These are phyloP conservation scores for Mionectes olivaceus DNA, from an alignment of 2,797 vertebrate species.

Conservation along the genomic window DNA sequence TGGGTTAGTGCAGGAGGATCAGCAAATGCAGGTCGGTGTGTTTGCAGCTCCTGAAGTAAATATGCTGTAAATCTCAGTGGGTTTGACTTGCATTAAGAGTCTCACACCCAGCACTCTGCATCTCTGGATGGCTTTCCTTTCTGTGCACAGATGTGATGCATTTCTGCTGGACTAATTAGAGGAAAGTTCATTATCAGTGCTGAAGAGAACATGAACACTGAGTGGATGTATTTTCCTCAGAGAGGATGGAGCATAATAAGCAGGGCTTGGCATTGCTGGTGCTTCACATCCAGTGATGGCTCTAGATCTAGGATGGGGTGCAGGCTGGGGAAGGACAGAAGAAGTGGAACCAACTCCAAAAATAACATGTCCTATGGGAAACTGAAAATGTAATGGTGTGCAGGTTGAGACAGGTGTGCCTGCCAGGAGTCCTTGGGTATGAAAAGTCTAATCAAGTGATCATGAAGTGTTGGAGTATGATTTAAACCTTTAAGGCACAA, in stretches of 20 bases:
- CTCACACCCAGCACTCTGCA: background rate
- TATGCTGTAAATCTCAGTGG: background rate
- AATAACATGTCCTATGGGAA: rapidly evolving
- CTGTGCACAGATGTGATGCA: background rate
- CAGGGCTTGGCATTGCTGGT: background rate
- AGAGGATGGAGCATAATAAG: background rate
- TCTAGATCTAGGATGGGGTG: background rate
- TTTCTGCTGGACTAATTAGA: background rate
- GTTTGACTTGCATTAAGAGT: background rate
- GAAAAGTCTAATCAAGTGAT: background rate
- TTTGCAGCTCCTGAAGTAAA: background rate
- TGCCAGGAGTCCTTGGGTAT: background rate
- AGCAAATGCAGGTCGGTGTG: background rate
- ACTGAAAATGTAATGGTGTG: background rate
- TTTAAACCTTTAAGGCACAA: background rate
- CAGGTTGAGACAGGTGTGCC: background rate
- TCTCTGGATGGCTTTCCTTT: background rate
- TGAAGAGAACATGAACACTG: background rate
- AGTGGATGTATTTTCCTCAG: background rate
- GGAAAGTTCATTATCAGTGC: background rate
- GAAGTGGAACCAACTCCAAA: background rate
- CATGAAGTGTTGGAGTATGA: rapidly evolving
- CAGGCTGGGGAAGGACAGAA: background rate
- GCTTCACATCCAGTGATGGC: background rate
- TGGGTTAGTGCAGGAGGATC: background rate